These are phyloP conservation scores for Tetragnatha versicolor DNA, from an alignment of 1,140 invertebrate genomes.

Conservation along the genomic window DNA sequence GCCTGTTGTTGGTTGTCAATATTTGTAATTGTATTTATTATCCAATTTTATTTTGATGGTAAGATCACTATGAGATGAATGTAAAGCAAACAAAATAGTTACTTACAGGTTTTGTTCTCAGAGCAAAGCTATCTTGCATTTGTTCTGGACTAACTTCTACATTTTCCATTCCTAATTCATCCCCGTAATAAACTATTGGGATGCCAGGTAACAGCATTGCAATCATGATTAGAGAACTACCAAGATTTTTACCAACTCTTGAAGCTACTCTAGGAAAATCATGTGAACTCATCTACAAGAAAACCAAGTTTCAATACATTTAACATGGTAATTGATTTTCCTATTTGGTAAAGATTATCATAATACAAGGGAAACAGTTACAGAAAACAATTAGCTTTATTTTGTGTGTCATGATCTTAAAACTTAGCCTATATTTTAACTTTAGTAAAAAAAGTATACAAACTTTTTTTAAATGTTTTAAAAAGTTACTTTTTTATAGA, in stretches of 20 bases:
- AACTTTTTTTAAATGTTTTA: no score
- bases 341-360: no score
- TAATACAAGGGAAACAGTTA: no score
- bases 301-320: no score
- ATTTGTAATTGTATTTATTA: neutral
- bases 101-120: conserved; percentile 44
- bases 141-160: conserved; percentile 54
- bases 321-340: no score
- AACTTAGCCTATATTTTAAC: no score
- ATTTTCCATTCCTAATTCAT: conserved; percentile 82
- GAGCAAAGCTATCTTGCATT: conserved; percentile 44
- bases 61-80: neutral
- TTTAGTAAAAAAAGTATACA: no score
- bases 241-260: conserved; percentile 69
- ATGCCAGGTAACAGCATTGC: conserved; percentile 75
- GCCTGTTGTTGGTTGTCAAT: no score
- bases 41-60: neutral
- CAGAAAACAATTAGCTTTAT: no score
- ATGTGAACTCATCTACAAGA: conserved; percentile 73
- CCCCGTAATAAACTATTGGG: conserved; percentile 79
- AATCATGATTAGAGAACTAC: conserved; percentile 74
- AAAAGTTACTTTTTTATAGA: no score
- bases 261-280: conserved; percentile 70
- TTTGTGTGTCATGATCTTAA: no score
- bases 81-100: neutral